Conservation (phyloP, 2,113 vertebrate genomes). For the Ursus arctos region DNA sequence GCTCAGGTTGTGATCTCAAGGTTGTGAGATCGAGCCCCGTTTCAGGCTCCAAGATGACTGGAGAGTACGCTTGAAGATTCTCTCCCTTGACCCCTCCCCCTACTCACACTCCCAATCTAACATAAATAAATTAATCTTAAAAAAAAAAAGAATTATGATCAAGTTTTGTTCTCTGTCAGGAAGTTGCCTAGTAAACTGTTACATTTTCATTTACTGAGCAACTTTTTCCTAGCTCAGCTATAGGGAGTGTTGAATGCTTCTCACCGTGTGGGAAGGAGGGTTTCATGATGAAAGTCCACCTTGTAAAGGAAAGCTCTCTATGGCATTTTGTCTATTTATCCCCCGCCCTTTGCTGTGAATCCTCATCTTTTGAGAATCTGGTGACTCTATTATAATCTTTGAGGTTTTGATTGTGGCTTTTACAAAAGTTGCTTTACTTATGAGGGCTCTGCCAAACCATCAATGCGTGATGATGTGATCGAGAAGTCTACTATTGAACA, state of each 20-base stretch:
- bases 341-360: not conserved
- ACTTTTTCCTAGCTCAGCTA: not conserved
- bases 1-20: not conserved
- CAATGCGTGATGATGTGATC: not conserved
- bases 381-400: not conserved
- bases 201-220: not conserved
- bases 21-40: not conserved
- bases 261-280: not conserved
- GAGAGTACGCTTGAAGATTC: not conserved
- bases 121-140: not conserved
- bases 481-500: not conserved
- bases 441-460: conserved; percentile 32
- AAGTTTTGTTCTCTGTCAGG: not conserved
- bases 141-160: not conserved
- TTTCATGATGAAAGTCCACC: not conserved
- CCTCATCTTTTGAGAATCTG: not conserved
- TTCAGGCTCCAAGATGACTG: not conserved
- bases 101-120: not conserved
- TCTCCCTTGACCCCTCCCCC: not conserved
- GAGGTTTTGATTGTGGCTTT: conserved; percentile 48
- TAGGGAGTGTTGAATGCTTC: not conserved
- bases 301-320: not conserved
- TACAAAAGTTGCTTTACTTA: not conserved
- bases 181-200: not conserved
- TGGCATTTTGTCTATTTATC: not conserved